phyloP scores from a whole-genome alignment of 2,113 vertebrate genomes.

The Dolichotis patagonum region DNA sequence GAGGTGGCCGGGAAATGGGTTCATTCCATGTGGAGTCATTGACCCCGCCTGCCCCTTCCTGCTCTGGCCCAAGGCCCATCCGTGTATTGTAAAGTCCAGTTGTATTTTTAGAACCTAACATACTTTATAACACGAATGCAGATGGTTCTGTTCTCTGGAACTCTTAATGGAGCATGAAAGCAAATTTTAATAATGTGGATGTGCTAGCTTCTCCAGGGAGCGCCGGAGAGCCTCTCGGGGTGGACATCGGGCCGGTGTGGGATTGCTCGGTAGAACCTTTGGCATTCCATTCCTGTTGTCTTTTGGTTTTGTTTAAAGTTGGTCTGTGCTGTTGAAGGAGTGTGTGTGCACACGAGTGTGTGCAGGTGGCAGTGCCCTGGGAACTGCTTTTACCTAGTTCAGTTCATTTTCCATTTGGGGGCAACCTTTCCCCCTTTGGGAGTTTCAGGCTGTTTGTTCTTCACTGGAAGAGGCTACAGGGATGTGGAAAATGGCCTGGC shows the following conservation, averaged over 20 bases:
- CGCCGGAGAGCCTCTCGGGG: not conserved
- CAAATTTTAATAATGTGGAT: not conserved
- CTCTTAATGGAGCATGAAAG: not conserved
- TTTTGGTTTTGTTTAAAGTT: not conserved
- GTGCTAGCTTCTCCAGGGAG: not conserved
- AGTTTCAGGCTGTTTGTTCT: not conserved
- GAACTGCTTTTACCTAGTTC: not conserved
- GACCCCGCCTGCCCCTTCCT: not conserved
- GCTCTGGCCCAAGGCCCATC: not conserved
- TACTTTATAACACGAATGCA: not conserved
- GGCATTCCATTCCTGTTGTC: not conserved
- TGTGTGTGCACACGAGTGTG: not conserved
- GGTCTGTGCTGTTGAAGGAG: not conserved
- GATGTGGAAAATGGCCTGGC: not conserved
- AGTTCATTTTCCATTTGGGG: not conserved
- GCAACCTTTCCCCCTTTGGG: fast-evolving
- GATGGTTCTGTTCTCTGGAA: not conserved
- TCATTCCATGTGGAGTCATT: not conserved
- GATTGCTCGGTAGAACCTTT: not conserved
- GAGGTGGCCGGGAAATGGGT: not conserved
- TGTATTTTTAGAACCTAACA: conserved; percentile 47
- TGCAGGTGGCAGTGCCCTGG: not conserved
- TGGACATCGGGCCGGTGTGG: not conserved
- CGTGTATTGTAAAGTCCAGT: not conserved
- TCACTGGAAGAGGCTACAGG: not conserved